Conservation (phyloP, 2,797 vertebrate species). For the Dipus sagitta region DNA sequence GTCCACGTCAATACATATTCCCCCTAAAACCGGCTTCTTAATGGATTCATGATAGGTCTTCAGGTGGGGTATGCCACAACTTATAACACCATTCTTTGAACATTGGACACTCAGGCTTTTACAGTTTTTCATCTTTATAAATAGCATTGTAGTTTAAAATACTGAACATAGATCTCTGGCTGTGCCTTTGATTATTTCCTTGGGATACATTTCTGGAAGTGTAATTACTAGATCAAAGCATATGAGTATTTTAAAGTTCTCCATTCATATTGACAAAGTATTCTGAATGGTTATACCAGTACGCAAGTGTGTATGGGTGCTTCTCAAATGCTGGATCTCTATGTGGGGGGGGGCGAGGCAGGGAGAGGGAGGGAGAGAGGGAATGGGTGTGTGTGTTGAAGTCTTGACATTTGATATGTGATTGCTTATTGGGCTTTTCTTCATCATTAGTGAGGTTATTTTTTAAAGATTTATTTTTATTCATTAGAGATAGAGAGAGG, state of each 20-base stretch:
- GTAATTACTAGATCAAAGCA: constrained; percentile 30
- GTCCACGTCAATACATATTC: neutral
- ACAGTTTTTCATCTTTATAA: constrained; percentile 48
- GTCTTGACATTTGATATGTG: neutral
- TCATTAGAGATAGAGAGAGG: too few species aligned
- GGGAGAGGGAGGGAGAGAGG: too few species aligned
- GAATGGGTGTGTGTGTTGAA: neutral
- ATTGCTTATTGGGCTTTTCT: neutral
- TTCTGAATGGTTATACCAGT: neutral
- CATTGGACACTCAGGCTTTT: constrained; percentile 22
- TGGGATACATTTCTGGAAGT: constrained; percentile 41
- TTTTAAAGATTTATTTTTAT: too few species aligned
- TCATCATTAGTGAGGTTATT: constrained; percentile 23
- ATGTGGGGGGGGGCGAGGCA: too few species aligned
- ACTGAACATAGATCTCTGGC: neutral
- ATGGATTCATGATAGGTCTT: neutral
- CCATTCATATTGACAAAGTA: constrained; percentile 19
- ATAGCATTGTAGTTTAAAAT: neutral
- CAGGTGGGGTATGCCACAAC: neutral
- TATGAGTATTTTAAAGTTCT: constrained; percentile 54
- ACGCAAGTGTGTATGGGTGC: neutral
- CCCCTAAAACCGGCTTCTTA: constrained; percentile 1
- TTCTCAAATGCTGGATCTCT: neutral
- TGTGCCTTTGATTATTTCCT: constrained; percentile 54
- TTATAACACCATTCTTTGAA: constrained; percentile 38